Conservation (phyloP, 1,140 invertebrate genomes). For the Triops cancriformis region DNA sequence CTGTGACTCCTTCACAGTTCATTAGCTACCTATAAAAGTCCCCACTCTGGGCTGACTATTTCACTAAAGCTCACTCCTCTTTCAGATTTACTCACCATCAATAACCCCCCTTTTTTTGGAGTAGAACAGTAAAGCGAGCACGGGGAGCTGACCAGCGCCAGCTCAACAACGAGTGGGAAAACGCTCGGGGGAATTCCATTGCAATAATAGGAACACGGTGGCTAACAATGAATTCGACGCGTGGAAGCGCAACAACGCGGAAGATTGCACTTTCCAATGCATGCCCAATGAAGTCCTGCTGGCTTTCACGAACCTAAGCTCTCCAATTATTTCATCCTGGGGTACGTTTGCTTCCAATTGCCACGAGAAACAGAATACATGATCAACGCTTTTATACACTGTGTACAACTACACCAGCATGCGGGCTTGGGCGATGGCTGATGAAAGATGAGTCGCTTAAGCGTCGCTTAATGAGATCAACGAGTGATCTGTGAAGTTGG, state of each 20-base stretch:
- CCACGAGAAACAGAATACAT: background rate
- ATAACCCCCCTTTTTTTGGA: background rate
- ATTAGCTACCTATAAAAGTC: slow-evolving; percentile 1
- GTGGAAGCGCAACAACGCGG: slow-evolving; percentile 8
- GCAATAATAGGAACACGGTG: background rate
- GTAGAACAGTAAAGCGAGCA: background rate
- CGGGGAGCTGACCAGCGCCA: background rate
- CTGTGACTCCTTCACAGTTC: slow-evolving; percentile 6
- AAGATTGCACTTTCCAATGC: slow-evolving; percentile 10
- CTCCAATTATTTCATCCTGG: slow-evolving; percentile 10
- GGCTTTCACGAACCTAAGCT: background rate
- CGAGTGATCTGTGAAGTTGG: background rate
- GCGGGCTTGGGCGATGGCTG: background rate
- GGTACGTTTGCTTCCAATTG: background rate
- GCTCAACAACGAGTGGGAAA: background rate
- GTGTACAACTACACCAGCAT: background rate
- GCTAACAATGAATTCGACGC: background rate
- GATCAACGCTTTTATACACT: background rate
- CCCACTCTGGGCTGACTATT: background rate
- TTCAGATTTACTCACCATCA: background rate
- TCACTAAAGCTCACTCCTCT: background rate
- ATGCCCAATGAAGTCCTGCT: background rate
- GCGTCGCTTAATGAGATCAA: background rate
- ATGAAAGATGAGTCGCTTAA: background rate
- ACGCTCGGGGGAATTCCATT: background rate